Percentiles rank a stretch among this genome's conserved stretches.
phyloP scores from a whole-genome alignment of 2,113 vertebrate species.

The Oreochromis spilurus region DNA sequence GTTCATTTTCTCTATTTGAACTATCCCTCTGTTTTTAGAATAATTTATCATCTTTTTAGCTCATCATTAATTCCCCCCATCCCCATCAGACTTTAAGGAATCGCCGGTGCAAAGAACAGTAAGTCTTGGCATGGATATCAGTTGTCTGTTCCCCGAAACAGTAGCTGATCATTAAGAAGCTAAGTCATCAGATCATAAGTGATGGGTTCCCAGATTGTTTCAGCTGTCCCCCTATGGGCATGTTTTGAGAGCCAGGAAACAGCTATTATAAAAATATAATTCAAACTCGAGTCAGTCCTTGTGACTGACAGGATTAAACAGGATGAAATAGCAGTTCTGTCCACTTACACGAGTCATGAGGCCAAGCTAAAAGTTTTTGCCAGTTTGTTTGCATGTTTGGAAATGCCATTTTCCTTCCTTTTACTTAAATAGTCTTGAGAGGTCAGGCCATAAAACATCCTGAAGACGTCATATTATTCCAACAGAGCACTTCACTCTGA shows the following conservation, averaged over 20 bases:
- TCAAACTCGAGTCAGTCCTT: background rate
- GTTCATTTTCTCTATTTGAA: background rate
- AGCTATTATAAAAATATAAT: background rate
- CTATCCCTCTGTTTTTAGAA: background rate
- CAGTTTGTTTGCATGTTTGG: background rate
- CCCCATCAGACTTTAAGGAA: fast-evolving
- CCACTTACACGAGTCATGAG: background rate
- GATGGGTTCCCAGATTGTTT: background rate
- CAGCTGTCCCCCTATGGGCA: background rate
- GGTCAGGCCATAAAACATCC: background rate
- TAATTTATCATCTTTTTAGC: background rate
- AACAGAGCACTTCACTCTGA: background rate
- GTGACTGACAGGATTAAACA: background rate
- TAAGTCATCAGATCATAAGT: background rate
- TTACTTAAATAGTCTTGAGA: background rate
- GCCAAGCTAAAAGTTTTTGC: background rate
- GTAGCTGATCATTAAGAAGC: background rate
- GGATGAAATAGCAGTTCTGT: background rate
- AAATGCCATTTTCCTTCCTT: background rate
- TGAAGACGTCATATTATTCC: background rate
- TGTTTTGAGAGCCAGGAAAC: background rate
- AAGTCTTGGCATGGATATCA: background rate
- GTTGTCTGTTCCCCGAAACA: background rate
- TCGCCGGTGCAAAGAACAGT: background rate
- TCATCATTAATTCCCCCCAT: fast-evolving